Percentiles rank a stretch among this genome's conserved stretches.
phyloP scores from a whole-genome alignment of 2,888 invertebrate species.

The Sussaba pulchella region DNA sequence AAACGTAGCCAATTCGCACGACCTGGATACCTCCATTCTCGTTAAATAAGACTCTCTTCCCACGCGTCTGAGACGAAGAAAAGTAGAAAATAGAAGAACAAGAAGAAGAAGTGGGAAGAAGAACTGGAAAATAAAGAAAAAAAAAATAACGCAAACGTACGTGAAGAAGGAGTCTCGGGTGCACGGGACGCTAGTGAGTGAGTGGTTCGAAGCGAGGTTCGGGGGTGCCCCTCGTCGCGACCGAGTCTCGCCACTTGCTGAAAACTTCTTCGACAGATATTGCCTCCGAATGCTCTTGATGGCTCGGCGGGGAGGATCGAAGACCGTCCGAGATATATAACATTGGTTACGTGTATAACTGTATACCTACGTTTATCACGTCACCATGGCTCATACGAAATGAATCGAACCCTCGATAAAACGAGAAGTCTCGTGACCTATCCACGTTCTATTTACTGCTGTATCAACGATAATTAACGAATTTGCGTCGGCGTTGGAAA shows the following conservation, averaged over 20 bases:
- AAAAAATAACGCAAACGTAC: conserved; percentile 45
- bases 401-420: conserved; percentile 34
- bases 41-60: conserved; percentile 69
- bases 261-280: conserved; percentile 68
- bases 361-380: conserved; percentile 35
- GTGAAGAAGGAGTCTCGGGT: conserved; percentile 45
- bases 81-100: conserved; percentile 42
- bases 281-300: conserved; percentile 67
- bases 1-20: conserved; percentile 71
- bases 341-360: not conserved
- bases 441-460: conserved; percentile 15
- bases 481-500: not conserved
- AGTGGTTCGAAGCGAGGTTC: conserved; percentile 38
- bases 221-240: conserved; percentile 21
- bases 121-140: conserved; percentile 41
- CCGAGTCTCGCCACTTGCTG: conserved; percentile 58
- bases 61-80: conserved; percentile 59
- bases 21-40: conserved; percentile 70
- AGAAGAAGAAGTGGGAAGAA: conserved; percentile 18
- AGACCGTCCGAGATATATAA: conserved; percentile 49
- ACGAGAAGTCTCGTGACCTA: conserved; percentile 8
- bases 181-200: conserved; percentile 53
- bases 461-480: conserved; percentile 27
- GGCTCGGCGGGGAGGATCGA: conserved; percentile 41
- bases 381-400: conserved; percentile 34